A percentile compares a stretch with the other conserved stretches of the same genome.
Evolutionary conservation across 1,140 invertebrate genomes (phyloP).

Genomic region (Pentalonia nigronervosa): DNA sequence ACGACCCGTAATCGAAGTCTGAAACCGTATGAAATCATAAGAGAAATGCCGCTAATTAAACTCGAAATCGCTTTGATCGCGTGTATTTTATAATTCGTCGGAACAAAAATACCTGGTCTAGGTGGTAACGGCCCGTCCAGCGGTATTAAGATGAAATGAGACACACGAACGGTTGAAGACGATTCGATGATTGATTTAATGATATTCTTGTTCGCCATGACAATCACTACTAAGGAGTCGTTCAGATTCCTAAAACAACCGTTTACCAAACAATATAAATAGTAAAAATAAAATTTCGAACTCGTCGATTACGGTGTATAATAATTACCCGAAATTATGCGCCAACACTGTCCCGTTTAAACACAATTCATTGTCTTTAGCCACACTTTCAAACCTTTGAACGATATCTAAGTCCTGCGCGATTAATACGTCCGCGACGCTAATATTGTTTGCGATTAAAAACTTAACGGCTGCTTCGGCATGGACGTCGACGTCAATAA

Average conservation of each 20-base stretch:
- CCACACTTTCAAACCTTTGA: not conserved
- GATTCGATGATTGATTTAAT: not conserved
- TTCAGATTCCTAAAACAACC: constrained; percentile 23
- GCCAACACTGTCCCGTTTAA: constrained; percentile 27
- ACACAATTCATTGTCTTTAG: constrained; percentile 7
- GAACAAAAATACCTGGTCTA: not conserved
- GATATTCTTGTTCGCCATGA: not conserved
- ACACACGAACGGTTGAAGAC: not conserved
- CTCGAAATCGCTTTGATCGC: not conserved
- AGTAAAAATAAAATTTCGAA: not conserved
- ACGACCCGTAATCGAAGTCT: constrained; percentile 37
- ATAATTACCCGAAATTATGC: not conserved
- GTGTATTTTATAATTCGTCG: not conserved
- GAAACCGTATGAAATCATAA: not conserved
- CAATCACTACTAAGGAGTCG: not conserved
- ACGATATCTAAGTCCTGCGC: not conserved
- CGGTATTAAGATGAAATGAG: constrained; percentile 45
- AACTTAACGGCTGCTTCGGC: constrained; percentile 22
- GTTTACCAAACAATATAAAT: not conserved
- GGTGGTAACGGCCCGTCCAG: constrained; percentile 30
- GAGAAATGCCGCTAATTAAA: not conserved
- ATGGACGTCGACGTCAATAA: not conserved
- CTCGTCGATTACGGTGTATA: not conserved
- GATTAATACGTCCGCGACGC: not conserved
- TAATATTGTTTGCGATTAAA: not conserved